Conservation (phyloP, 2,113 vertebrate species). For the Poeciliopsis retropinna region DNA sequence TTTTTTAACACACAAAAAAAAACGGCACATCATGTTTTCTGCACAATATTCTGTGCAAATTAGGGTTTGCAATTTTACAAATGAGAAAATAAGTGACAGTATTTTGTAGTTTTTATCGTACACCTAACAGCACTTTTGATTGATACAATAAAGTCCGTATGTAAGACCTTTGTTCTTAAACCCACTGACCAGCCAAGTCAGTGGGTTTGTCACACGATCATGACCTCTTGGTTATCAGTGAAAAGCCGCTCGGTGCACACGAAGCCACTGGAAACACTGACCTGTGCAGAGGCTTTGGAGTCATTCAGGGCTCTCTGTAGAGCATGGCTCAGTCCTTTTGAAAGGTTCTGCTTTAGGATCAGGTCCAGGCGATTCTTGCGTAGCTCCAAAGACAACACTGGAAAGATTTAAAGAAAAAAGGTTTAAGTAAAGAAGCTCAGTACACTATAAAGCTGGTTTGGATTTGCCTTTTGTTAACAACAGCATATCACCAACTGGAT, state of each 20-base stretch:
- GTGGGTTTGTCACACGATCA: background rate
- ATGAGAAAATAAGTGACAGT: no score
- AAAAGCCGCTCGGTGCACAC: background rate
- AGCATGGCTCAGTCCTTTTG: conserved; percentile 87
- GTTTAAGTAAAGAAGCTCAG: background rate
- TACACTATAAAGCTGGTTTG: background rate
- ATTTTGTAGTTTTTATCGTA: background rate
- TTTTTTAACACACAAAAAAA: background rate
- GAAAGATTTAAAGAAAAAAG: conserved; percentile 8
- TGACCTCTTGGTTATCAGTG: background rate
- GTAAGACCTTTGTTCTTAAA: background rate
- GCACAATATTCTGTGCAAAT: background rate
- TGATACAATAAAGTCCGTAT: background rate
- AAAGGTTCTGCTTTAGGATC: conserved; percentile 84
- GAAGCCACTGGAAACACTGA: conserved; percentile 61
- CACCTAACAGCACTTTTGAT: background rate
- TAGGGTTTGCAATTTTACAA: no score
- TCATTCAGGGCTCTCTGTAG: conserved; percentile 89
- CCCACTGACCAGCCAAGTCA: background rate
- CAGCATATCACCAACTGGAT: background rate
- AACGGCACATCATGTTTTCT: background rate
- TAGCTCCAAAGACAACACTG: conserved; percentile 90
- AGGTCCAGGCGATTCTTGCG: conserved; percentile 82
- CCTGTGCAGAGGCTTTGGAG: conserved; percentile 83
- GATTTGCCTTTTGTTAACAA: background rate